A percentile compares a stretch with the other conserved stretches of the same genome.
Conservation (phyloP, 2,113 vertebrate genomes). For the Rhea pennata region DNA sequence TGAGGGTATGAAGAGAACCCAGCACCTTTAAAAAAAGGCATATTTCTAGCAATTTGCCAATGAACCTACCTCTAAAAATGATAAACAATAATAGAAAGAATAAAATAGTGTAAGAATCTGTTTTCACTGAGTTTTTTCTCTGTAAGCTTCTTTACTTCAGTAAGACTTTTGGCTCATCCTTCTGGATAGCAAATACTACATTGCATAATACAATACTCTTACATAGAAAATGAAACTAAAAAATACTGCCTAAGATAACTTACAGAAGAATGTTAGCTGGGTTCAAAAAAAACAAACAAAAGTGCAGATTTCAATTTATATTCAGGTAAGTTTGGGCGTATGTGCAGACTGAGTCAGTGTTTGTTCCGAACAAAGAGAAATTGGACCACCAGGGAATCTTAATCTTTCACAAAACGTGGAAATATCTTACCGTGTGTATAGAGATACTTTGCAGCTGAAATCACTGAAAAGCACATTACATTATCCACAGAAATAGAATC, state of each 20-base stretch:
- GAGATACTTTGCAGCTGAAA: not conserved
- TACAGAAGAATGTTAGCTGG: not conserved
- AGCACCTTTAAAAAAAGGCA: not conserved
- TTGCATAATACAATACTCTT: not conserved
- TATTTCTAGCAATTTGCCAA: not conserved
- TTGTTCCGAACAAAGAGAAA: slow-evolving; percentile 36
- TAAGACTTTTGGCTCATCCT: not conserved
- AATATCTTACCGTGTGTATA: not conserved
- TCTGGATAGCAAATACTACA: not conserved
- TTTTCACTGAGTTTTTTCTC: not conserved
- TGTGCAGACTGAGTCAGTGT: not conserved
- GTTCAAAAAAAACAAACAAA: not conserved
- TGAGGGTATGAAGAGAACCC: not conserved
- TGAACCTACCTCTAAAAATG: not conserved
- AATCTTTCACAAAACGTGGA: slow-evolving; percentile 3
- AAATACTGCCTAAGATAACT: not conserved
- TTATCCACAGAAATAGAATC: slow-evolving; percentile 18
- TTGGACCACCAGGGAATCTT: slow-evolving; percentile 23
- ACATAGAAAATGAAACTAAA: not conserved
- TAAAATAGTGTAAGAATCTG: not conserved
- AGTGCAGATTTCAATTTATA: not conserved
- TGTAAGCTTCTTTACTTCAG: not conserved
- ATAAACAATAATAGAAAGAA: not conserved
- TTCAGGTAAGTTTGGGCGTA: slow-evolving; percentile 23
- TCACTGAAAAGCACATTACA: not conserved